These are phyloP conservation scores for Notothenia rossii DNA, from an alignment of 2,113 vertebrate species.

Conservation along the genomic window DNA sequence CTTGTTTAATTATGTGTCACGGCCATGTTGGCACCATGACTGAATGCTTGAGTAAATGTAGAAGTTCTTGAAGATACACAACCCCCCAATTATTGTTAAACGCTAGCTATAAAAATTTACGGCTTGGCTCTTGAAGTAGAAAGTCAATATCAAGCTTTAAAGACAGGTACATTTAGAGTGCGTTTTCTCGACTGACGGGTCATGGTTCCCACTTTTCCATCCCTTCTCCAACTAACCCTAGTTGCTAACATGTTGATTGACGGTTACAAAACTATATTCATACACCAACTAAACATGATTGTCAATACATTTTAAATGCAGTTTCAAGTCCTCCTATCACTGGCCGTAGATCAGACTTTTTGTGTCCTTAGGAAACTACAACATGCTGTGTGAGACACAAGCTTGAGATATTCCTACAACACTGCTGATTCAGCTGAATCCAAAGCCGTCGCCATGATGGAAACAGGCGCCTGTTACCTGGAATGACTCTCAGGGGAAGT, in stretches of 20 bases:
- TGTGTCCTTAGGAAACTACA: constrained; percentile 24
- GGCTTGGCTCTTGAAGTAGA: background rate
- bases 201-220: background rate
- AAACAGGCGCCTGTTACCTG: constrained; percentile 45
- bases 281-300: constrained; percentile 10
- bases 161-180: background rate
- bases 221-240: background rate
- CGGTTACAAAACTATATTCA: background rate
- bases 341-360: constrained; percentile 3
- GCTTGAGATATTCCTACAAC: constrained; percentile 43
- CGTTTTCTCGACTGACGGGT: background rate
- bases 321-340: background rate
- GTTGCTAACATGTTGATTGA: background rate
- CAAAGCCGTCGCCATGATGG: constrained; percentile 35
- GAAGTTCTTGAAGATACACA: background rate
- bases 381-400: constrained; percentile 22
- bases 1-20: background rate
- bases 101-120: background rate
- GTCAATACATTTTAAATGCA: constrained; percentile 6
- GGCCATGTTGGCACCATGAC: background rate
- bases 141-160: background rate
- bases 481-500: constrained; percentile 39
- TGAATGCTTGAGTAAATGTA: background rate
- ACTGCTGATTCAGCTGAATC: constrained; percentile 45
- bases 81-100: background rate